Conservation (phyloP, 2,888 invertebrate genomes). For the Pachliopta kotzebuea region DNA sequence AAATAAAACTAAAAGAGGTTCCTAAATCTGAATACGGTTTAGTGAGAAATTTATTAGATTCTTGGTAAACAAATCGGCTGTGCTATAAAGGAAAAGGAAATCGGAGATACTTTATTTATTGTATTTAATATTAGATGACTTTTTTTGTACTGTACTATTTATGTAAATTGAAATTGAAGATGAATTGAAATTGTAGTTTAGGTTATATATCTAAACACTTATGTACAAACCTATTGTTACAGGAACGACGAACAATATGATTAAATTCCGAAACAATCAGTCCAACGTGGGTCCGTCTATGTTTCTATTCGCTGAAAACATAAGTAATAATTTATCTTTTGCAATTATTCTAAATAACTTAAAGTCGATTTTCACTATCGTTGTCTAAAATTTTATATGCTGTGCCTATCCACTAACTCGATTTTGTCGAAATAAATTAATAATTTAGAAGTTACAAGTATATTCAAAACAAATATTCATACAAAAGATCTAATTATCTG, state of each 20-base stretch:
- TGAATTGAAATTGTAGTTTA: neutral
- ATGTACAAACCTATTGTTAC: neutral
- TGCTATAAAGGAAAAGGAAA: conserved; percentile 10
- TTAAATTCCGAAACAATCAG: conserved; percentile 35
- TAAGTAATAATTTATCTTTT: conserved; percentile 23
- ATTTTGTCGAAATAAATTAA: too few species aligned
- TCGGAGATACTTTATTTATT: neutral
- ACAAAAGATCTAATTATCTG: too few species aligned
- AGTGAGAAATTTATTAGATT: conserved; percentile 19
- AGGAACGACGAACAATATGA: conserved; percentile 25
- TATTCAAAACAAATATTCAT: too few species aligned
- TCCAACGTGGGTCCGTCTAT: conserved; percentile 48
- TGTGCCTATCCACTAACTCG: too few species aligned
- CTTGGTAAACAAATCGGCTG: conserved; percentile 15
- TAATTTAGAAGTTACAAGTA: too few species aligned
- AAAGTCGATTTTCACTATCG: too few species aligned
- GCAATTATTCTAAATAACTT: neutral
- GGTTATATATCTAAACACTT: neutral
- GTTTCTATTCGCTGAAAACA: conserved; percentile 40
- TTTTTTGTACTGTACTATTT: too few species aligned
- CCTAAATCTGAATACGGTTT: conserved; percentile 20
- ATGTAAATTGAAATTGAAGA: neutral
- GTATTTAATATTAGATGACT: neutral
- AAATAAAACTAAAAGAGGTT: conserved; percentile 16
- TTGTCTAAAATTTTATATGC: too few species aligned